phyloP scores from a whole-genome alignment of 2,797 vertebrate species.

The Acanthurus leucopareius region DNA sequence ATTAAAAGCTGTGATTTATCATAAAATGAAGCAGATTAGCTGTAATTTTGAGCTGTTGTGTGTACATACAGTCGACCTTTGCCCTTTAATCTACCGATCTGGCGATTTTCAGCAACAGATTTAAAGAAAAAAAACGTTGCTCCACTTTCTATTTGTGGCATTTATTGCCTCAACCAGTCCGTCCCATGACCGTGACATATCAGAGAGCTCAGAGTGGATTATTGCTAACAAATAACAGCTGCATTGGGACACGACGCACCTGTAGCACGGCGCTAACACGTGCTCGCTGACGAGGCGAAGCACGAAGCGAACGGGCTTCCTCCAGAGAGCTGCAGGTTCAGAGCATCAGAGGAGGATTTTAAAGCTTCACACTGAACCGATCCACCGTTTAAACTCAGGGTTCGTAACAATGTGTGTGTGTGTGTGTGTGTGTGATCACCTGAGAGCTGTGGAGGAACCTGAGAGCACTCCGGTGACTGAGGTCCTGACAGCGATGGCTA shows the following conservation, averaged over 20 bases:
- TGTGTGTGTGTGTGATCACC: slow-evolving; percentile 45
- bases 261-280: background rate
- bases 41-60: background rate
- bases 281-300: background rate
- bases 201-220: slow-evolving; percentile 17
- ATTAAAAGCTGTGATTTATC: too few relatives aligned
- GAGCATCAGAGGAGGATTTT: slow-evolving; percentile 15
- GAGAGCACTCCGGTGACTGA: slow-evolving; percentile 51
- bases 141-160: background rate
- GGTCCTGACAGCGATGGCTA: slow-evolving; percentile 59
- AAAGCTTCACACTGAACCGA: background rate
- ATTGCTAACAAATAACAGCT: slow-evolving; percentile 7
- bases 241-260: slow-evolving; percentile 14
- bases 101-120: background rate
- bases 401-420: slow-evolving; percentile 3
- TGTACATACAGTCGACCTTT: background rate
- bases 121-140: background rate
- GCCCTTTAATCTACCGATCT: background rate
- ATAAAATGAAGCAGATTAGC: background rate
- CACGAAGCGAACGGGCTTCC: background rate
- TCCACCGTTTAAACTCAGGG: slow-evolving; percentile 10
- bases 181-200: background rate
- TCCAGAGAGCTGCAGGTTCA: background rate
- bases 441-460: slow-evolving; percentile 67
- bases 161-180: background rate